Evolutionary conservation across 2,113 vertebrate genomes (phyloP), one percentile per base, ranked within the genome.

Genomic region (Mesitornis unicolor): DNA sequence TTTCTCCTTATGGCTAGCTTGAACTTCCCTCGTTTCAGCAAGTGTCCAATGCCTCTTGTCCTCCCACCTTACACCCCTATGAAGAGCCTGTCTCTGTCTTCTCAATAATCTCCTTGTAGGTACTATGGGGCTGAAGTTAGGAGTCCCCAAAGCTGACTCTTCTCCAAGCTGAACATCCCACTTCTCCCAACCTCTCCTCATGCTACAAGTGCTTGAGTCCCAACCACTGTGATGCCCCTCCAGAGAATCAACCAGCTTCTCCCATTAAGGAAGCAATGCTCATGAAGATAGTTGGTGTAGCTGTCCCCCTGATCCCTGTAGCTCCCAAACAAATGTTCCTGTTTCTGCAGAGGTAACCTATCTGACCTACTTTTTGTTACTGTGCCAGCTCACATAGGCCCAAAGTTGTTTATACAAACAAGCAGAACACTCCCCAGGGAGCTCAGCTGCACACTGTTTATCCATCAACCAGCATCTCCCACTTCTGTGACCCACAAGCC

Each of bases 351-450:
- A 81, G 54, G 38, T 81, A 91, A 90, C 83, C 76, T 84, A 11
- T 50, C 60, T 71, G 64, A 81, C 47, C 76, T 75, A 16, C 56
- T 89, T 81, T 53, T 47, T 89, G 7, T 67, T 51, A 81, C 38
- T 0, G 0, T 70, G 26, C 20, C 0, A 1, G 33, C 29, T 93
- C 29, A 47, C 1, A 6, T 22, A 53, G 26, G 42, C 64, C 83
- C 65, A 11, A 89, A 78, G 35, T 15, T 93, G 33, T 74, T 54
- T 71, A 29, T 43, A 59, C 43, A 63, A 86, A 54, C 16, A 84
- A 69, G 75, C 35, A 77, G 59, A 68, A 48, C 1, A 1, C 14
- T 89, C 51, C 31, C 43, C 21, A 36, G 48, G 22, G 47, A 87
- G 47, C 35, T 90, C 76, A 84, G 40, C 68, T 74, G 50, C 38